Evolutionary conservation across 2,888 invertebrate species (phyloP), one percentile per base, ranked within the genome.

Genomic region (Melanophora roralis): DNA sequence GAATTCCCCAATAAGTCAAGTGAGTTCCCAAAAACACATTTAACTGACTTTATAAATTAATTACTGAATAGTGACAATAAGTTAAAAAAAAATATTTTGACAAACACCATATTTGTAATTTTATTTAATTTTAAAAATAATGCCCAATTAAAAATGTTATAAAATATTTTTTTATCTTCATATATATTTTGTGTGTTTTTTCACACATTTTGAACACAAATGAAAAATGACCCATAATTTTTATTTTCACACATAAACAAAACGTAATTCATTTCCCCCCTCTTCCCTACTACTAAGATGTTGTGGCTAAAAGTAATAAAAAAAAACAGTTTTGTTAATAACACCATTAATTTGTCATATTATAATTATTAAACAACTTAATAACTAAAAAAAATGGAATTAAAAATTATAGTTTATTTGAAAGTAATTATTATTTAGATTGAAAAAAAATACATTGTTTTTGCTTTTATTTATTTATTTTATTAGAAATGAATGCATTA

Each of bases 41-140:
- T 36, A 36, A 11, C 9, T 6, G 11, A 36, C 36, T 9, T 11
- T 36, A 36, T 16, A 14, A 43, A 43, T 43, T 43, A 14, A 43
- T 43, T 16, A 21, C 21, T 11, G 21, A 47, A 47, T 40, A 8
- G 36, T 11, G 5, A 40, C 14, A 2, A 40, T 5, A 3, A 40
- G 5, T n/a, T n/a, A 3, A 40, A 40, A 8, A 40, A n/a, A 14
- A 1, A 12, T n/a, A 60, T 45, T 60, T 34, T 6, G 1, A 11
- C 19, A 8, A 16, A 27, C 16, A 27, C 16, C 11, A 32, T 38
- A 8, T 40, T 9, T 57, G 40, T 23, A 34, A 21, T n/a, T 47
- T 64, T 27, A 62, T 78, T 78, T 62, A 68, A 73, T 73, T 57
- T 62, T 78, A 78, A 78, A 73, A 78, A 78, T 73, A 64, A 49